These are phyloP conservation scores for Drosophila rellima DNA, from an alignment of 2,888 invertebrate species.

Conservation along the genomic window DNA sequence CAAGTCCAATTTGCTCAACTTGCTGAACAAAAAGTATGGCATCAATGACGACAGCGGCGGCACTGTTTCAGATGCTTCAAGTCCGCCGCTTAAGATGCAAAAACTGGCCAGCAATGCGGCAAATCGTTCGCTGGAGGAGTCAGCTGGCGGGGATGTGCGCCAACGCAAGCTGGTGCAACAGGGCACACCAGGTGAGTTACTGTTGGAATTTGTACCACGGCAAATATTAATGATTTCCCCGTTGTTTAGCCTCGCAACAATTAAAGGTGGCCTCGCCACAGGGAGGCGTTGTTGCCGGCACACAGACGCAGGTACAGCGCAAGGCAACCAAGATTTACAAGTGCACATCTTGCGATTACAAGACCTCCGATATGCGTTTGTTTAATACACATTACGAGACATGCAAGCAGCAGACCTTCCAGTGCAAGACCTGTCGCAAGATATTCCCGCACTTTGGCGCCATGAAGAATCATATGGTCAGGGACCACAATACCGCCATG, in stretches of 20 bases:
- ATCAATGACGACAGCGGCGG: conserved; percentile 83
- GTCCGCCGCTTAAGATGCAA: conserved; percentile 85
- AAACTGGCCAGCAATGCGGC: conserved; percentile 82
- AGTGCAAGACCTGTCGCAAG: conserved; percentile 85
- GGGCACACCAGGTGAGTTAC: conserved; percentile 74
- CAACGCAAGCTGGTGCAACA: conserved; percentile 77
- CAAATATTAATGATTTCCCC: not conserved
- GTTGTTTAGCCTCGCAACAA: conserved; percentile 47
- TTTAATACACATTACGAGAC: conserved; percentile 86
- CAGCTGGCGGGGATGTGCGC: conserved; percentile 60
- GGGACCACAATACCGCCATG: conserved; percentile 85
- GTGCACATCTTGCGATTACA: conserved; percentile 86
- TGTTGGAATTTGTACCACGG: not conserved
- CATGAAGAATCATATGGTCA: conserved; percentile 85
- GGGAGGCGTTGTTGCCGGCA: conserved; percentile 46
- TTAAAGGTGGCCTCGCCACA: conserved; percentile 74
- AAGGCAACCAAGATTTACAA: conserved; percentile 85
- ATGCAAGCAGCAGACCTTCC: conserved; percentile 85
- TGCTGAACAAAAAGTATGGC: conserved; percentile 85
- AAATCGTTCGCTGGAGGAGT: conserved; percentile 70
- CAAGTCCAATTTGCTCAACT: conserved; percentile 83
- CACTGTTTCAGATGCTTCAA: conserved; percentile 44
- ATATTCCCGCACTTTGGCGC: conserved; percentile 84
- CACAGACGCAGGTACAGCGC: conserved; percentile 79
- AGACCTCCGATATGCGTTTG: conserved; percentile 85